Percentiles rank a stretch among this genome's conserved stretches.
Evolutionary conservation across 1,140 invertebrate genomes (phyloP).

Genomic region (Eufriesea mexicana): DNA sequence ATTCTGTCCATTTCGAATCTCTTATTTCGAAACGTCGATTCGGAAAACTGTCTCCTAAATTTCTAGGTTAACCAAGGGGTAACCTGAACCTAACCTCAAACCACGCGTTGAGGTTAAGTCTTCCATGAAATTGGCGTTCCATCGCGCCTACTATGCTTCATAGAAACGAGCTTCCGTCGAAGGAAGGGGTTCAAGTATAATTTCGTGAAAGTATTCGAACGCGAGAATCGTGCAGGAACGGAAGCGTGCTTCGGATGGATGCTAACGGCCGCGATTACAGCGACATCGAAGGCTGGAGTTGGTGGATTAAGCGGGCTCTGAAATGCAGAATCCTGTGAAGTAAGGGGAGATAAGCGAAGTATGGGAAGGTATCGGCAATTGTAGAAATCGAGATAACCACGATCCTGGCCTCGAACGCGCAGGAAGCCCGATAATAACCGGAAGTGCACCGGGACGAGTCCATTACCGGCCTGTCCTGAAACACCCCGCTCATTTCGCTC

Average conservation of each 20-base stretch:
- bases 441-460: slow-evolving; percentile 58
- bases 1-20: not conserved
- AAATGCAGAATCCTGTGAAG: not conserved
- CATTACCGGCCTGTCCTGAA: slow-evolving; percentile 52
- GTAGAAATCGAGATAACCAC: slow-evolving; percentile 59
- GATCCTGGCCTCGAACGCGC: slow-evolving; percentile 28
- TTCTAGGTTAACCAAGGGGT: not conserved
- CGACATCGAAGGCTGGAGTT: not conserved
- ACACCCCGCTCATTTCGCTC: slow-evolving; percentile 30
- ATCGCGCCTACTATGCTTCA: not conserved
- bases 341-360: not conserved
- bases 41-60: not conserved
- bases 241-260: no score
- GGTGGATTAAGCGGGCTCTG: slow-evolving; percentile 1
- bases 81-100: not conserved
- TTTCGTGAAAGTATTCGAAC: not conserved
- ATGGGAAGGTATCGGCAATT: slow-evolving; percentile 42
- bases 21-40: not conserved
- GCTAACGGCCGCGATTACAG: not conserved
- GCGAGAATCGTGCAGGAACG: not conserved
- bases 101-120: not conserved
- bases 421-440: slow-evolving; percentile 63
- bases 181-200: not conserved
- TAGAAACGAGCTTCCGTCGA: not conserved
- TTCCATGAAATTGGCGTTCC: not conserved